Conservation (phyloP, 2,797 vertebrate genomes). For the Gallinago solitaria region DNA sequence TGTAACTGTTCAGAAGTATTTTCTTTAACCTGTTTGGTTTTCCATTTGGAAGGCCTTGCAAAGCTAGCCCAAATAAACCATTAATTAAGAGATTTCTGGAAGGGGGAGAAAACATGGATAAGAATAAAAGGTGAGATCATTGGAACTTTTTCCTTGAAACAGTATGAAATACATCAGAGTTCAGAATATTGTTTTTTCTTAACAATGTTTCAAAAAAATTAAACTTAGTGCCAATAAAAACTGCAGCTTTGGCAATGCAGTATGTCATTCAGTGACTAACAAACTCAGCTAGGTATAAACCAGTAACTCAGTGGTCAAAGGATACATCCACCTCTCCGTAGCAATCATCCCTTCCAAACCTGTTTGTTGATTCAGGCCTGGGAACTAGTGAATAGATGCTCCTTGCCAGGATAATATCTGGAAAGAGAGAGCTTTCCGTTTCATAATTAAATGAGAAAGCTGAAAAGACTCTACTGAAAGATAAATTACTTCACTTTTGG, state of each 20-base stretch:
- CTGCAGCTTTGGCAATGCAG: neutral
- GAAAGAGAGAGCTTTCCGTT: neutral
- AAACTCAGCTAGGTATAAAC: neutral
- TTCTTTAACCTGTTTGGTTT: neutral
- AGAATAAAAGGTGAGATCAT: conserved; percentile 8
- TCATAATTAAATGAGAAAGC: neutral
- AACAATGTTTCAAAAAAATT: neutral
- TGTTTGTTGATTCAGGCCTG: conserved; percentile 12
- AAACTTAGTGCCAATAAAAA: neutral
- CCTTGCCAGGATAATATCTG: neutral
- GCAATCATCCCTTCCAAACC: neutral
- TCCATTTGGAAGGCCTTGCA: neutral
- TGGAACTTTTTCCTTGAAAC: neutral
- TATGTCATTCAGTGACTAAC: neutral
- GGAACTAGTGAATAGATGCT: neutral
- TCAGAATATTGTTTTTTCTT: neutral
- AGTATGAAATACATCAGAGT: neutral
- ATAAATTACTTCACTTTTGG: neutral
- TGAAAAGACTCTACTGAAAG: neutral
- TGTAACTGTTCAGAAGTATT: neutral
- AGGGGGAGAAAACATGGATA: neutral
- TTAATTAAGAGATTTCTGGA: conserved; percentile 2
- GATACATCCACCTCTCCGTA: neutral
- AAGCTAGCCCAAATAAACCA: neutral
- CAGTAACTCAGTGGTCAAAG: neutral